Evolutionary conservation across 2,797 vertebrate genomes (phyloP), one percentile per base, ranked within the genome.

Genomic region (Cheirogaleus major): DNA sequence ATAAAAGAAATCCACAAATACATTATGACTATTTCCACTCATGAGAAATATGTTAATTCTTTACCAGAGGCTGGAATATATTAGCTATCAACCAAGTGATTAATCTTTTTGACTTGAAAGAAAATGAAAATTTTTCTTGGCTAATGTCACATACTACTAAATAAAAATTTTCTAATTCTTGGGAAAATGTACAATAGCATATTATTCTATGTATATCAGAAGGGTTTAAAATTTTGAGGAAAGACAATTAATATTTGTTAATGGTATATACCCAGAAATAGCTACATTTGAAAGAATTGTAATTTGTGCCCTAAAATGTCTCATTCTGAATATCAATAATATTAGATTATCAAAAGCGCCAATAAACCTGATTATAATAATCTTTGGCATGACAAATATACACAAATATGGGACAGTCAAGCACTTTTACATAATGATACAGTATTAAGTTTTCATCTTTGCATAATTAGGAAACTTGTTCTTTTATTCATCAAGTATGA

Each of bases 101-200:
- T 85, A 88, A 93, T 95, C 93, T 88, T 91, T 79, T 35, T 91
- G 72, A 96, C 52, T 61, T 78, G 15, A 95, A 93, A 95, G 85
- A 81, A 80, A 96, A 95, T 92, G 85, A 81, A 80, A 96, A 95
- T 92, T 93, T 96, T n/a, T 92, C 75, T 86, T 89, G 78, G 43
- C 79, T 92, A 82, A 92, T 89, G 50, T 27, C 17, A 91, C 82
- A 76, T 5, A 73, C 27, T 52, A 73, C 55, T 27, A 81, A 82
- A 86, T 75, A 55, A 83, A 69, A 75, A 17, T 32, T 70, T 79
- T 82, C 63, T 69, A 72, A 89, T 82, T 78, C 14, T 15, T 93
- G 92, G 20, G 25, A 59, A 93, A 93, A 67, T 72, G 13, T n/a
- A 45, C 18, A 86, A 23, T 30, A 73, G 11, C 4, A n/a, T 89